phyloP scores from a whole-genome alignment of 1,140 invertebrate species.

The Drosophila busckii region DNA sequence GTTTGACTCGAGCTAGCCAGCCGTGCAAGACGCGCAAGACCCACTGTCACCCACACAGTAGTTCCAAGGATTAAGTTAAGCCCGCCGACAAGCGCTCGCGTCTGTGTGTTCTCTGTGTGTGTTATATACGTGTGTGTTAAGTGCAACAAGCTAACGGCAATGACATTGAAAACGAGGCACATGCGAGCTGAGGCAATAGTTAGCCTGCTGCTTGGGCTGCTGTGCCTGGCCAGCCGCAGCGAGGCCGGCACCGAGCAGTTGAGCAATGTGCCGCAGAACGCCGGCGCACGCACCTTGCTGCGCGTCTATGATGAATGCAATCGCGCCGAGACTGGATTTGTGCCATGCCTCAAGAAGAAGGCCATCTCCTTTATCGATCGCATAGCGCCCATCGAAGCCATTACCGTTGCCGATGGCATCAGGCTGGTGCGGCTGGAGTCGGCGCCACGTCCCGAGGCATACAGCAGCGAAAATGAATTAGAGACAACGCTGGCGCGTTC shows the following conservation, averaged over 20 bases:
- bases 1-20: slow-evolving; percentile 63
- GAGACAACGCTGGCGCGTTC: slow-evolving; percentile 83
- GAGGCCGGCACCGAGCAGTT: slow-evolving; percentile 64
- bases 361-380: slow-evolving; percentile 87
- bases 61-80: slow-evolving; percentile 34
- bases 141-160: slow-evolving; percentile 28
- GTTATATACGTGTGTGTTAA: slow-evolving; percentile 27
- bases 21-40: slow-evolving; percentile 47
- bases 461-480: slow-evolving; percentile 83
- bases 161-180: slow-evolving; percentile 44
- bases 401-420: slow-evolving; percentile 83
- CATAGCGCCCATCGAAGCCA: slow-evolving; percentile 83
- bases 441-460: slow-evolving; percentile 57
- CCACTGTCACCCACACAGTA: slow-evolving; percentile 6
- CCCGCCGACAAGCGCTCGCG: neutral
- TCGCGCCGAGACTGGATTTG: slow-evolving; percentile 81
- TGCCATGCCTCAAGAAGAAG: slow-evolving; percentile 89
- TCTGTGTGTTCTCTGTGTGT: neutral
- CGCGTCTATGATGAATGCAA: slow-evolving; percentile 84
- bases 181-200: slow-evolving; percentile 25
- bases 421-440: slow-evolving; percentile 82
- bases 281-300: slow-evolving; percentile 81
- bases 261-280: slow-evolving; percentile 50
- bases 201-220: slow-evolving; percentile 37
- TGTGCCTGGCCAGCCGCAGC: slow-evolving; percentile 43